Evolutionary conservation across 2,888 invertebrate species (phyloP).

Genomic region (Zootermopsis nevadensis): DNA sequence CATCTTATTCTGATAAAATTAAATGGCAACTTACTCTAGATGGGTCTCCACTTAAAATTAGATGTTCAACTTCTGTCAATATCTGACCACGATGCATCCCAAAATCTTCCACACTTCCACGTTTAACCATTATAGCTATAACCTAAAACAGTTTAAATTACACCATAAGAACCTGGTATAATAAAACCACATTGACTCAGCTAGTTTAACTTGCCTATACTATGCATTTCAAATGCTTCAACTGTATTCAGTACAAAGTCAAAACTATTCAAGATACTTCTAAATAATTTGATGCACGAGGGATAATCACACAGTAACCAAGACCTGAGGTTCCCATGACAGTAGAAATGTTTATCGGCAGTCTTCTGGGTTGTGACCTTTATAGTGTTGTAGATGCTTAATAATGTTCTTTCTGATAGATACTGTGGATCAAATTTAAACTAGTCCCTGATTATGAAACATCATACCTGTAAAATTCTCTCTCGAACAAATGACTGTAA

Average conservation of each 20-base stretch:
- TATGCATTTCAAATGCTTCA: too few relatives aligned
- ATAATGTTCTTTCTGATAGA: not conserved
- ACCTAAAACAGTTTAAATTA: constrained; percentile 66
- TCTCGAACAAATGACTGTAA: constrained; percentile 82
- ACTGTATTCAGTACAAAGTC: too few relatives aligned
- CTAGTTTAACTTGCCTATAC: too few relatives aligned
- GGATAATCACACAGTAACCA: too few relatives aligned
- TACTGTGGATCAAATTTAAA: too few relatives aligned
- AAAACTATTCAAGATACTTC: too few relatives aligned
- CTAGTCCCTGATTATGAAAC: too few relatives aligned
- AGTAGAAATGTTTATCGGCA: too few relatives aligned
- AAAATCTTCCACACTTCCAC: constrained; percentile 80
- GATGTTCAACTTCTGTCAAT: constrained; percentile 78
- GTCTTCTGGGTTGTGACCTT: too few relatives aligned
- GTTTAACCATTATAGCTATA: constrained; percentile 89
- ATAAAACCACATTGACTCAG: too few relatives aligned
- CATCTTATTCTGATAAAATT: not conserved
- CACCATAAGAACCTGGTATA: not conserved
- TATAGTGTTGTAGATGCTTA: not conserved
- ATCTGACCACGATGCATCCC: constrained; percentile 76
- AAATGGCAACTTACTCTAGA: constrained; percentile 65
- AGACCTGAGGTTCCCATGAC: too few relatives aligned
- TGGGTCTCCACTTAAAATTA: constrained; percentile 76
- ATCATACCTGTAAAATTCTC: constrained; percentile 72
- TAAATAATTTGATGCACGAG: too few relatives aligned